These are phyloP conservation scores for Eupeodes luniger DNA, from an alignment of 2,888 invertebrate genomes.

Conservation along the genomic window DNA sequence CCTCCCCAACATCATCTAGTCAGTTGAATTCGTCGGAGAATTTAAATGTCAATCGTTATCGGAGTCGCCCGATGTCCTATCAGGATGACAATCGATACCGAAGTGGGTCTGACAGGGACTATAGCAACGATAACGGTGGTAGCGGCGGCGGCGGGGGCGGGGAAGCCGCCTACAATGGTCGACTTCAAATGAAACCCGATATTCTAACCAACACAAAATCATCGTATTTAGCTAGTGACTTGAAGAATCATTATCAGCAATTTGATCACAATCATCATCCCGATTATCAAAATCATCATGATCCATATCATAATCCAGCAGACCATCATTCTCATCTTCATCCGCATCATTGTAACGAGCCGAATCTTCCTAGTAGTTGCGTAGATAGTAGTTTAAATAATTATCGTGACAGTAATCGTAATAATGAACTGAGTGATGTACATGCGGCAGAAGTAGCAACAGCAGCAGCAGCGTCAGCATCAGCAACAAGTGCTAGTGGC, in stretches of 20 bases:
- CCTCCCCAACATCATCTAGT: constrained; percentile 62
- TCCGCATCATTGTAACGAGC: constrained; percentile 65
- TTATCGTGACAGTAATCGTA: constrained; percentile 75
- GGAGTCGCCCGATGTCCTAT: constrained; percentile 64
- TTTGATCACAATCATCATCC: constrained; percentile 68
- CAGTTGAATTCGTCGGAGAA: constrained; percentile 57
- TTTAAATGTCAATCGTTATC: constrained; percentile 59
- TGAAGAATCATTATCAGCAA: constrained; percentile 73
- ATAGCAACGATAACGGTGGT: constrained; percentile 37
- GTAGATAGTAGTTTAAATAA: constrained; percentile 76
- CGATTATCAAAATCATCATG: constrained; percentile 55
- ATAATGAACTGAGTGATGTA: constrained; percentile 68
- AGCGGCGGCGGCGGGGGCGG: not conserved
- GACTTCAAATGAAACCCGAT: constrained; percentile 73
- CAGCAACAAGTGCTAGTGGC: constrained; percentile 47
- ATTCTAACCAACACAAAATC: constrained; percentile 59
- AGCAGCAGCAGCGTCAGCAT: constrained; percentile 7
- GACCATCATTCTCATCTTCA: constrained; percentile 27
- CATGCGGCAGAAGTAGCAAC: constrained; percentile 32
- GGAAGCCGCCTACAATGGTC: constrained; percentile 44
- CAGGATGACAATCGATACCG: constrained; percentile 71
- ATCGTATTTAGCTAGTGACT: constrained; percentile 71
- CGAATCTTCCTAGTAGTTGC: constrained; percentile 73
- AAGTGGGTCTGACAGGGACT: constrained; percentile 62
- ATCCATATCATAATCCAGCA: constrained; percentile 19